Percentiles rank a stretch among this genome's conserved stretches.
Conservation (phyloP, 64 coral and sea anemone genomes). For the Montipora capricornis region DNA sequence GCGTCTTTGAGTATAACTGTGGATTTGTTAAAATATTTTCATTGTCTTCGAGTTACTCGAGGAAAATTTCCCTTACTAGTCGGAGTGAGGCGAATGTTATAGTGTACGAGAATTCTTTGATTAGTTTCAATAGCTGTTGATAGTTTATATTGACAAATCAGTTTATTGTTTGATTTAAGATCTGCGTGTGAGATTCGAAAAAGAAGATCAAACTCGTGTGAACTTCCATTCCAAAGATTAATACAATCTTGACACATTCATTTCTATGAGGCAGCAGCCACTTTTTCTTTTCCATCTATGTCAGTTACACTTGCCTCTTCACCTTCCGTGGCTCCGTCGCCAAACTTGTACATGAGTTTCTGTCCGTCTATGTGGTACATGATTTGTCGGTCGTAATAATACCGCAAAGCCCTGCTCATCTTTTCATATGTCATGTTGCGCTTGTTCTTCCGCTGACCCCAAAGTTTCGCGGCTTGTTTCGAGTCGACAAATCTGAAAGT, state of each 20-base stretch:
- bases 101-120: too few relatives aligned
- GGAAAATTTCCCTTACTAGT: too few relatives aligned
- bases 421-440: conserved; percentile 96
- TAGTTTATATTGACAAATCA: neutral
- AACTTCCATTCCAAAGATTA: too few relatives aligned
- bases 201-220: neutral
- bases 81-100: too few relatives aligned
- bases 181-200: neutral
- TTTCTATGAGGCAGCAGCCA: neutral
- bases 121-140: neutral
- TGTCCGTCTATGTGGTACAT: conserved; percentile 89
- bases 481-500: conserved; percentile 86
- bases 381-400: conserved; percentile 89
- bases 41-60: too few relatives aligned
- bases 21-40: too few relatives aligned
- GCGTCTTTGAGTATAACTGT: too few relatives aligned
- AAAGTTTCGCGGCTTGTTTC: conserved; percentile 85
- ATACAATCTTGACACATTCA: neutral
- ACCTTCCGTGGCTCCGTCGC: conserved; percentile 72
- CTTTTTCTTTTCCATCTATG: neutral
- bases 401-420: conserved; percentile 88
- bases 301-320: neutral
- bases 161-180: neutral
- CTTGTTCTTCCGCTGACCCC: conserved; percentile 91
- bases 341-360: conserved; percentile 92